Evolutionary conservation across 2,888 invertebrate species (phyloP).

Genomic region (Tricholauxania praeusta): DNA sequence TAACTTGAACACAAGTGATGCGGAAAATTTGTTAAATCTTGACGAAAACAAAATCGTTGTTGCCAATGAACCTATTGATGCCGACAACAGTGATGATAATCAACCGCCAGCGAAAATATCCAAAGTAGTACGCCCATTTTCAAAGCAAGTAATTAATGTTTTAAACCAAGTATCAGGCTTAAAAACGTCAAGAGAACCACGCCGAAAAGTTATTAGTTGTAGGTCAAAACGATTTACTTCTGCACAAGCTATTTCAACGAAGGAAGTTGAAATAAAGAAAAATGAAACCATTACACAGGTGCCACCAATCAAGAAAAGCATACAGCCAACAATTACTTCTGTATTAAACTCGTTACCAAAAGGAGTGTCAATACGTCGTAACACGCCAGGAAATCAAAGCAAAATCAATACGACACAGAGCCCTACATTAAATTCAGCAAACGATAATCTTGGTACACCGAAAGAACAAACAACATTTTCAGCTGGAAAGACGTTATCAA

Average conservation of each 20-base stretch:
- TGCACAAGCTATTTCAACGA: conserved; percentile 35
- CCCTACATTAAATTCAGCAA: too few species aligned
- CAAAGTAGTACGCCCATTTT: conserved; percentile 22
- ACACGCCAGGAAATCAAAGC: conserved; percentile 19
- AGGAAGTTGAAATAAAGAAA: too few species aligned
- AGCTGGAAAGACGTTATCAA: too few species aligned
- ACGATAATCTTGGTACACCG: too few species aligned
- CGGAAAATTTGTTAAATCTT: conserved; percentile 13
- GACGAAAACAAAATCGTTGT: conserved; percentile 13
- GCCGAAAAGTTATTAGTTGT: conserved; percentile 38
- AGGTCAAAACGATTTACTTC: conserved; percentile 32
- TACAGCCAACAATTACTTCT: conserved; percentile 28
- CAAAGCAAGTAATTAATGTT: too few species aligned
- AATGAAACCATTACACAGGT: too few species aligned
- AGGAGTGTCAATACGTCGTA: conserved; percentile 39
- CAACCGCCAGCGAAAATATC: conserved; percentile 41
- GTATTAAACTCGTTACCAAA: conserved; percentile 44
- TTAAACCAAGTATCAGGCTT: conserved; percentile 11
- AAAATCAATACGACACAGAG: background rate
- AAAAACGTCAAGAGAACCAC: conserved; percentile 35
- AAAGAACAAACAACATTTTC: too few species aligned
- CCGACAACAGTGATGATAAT: conserved; percentile 8
- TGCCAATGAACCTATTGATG: conserved; percentile 26
- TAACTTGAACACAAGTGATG: conserved; percentile 2
- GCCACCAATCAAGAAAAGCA: conserved; percentile 39